A percentile compares a stretch with the other conserved stretches of the same genome.
phyloP scores from a whole-genome alignment of 2,888 invertebrate species.

The Eupelmus urozonus region DNA sequence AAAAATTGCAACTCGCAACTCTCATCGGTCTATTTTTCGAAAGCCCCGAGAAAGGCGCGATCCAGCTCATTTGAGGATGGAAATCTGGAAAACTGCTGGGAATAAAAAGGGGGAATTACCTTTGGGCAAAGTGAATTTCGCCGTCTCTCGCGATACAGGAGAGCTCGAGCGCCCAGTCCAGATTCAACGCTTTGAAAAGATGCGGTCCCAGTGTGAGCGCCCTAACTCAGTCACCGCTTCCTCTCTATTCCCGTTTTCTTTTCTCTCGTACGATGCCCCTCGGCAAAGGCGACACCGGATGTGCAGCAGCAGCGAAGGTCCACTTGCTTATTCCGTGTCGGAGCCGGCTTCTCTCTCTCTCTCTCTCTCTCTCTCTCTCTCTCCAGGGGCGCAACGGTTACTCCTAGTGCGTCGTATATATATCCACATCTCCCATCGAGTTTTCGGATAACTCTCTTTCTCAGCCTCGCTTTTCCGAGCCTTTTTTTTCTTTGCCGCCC shows the following conservation, averaged over 20 bases:
- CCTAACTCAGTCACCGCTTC: not conserved
- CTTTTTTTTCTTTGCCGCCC: not conserved
- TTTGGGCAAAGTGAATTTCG: slow-evolving; percentile 42
- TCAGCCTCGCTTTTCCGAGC: not conserved
- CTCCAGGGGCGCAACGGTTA: slow-evolving; percentile 9
- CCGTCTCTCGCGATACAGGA: slow-evolving; percentile 20
- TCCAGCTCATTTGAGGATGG: slow-evolving; percentile 43
- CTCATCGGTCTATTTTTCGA: not conserved
- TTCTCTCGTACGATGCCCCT: slow-evolving; percentile 2
- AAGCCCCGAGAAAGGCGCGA: not conserved
- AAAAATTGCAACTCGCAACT: slow-evolving; percentile 55
- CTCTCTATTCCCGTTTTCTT: slow-evolving; percentile 9
- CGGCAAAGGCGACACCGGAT: slow-evolving; percentile 3
- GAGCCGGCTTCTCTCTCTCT: slow-evolving; percentile 13
- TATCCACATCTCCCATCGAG: slow-evolving; percentile 14
- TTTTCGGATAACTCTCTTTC: slow-evolving; percentile 44
- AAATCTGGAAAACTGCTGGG: slow-evolving; percentile 35
- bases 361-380: not conserved
- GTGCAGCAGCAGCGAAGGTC: slow-evolving; percentile 33
- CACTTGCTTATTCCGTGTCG: slow-evolving; percentile 58
- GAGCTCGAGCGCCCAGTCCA: not conserved
- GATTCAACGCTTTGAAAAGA: slow-evolving; percentile 42
- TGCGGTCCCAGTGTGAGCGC: slow-evolving; percentile 12
- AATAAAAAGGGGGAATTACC: slow-evolving; percentile 26
- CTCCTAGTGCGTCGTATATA: slow-evolving; percentile 17